These are phyloP conservation scores for Machimus rusticus DNA, from an alignment of 2,888 invertebrate genomes.

Conservation along the genomic window DNA sequence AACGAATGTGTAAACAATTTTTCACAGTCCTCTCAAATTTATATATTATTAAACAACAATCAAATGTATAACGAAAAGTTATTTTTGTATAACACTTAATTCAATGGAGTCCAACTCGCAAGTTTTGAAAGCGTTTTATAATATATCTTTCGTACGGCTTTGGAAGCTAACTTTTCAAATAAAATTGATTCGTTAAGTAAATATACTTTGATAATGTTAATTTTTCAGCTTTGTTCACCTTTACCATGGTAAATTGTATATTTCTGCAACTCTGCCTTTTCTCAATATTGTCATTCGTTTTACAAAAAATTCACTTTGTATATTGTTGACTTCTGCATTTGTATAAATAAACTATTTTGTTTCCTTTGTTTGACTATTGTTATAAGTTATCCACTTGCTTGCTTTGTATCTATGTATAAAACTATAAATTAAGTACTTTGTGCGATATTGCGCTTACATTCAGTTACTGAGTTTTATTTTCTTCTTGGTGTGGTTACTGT, in stretches of 20 bases:
- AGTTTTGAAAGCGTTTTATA: not conserved
- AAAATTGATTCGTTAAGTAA: slow-evolving; percentile 15
- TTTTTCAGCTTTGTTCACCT: not conserved
- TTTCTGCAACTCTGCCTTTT: not conserved
- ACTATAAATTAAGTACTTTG: slow-evolving; percentile 40
- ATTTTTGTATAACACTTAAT: not conserved
- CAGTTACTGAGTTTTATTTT: slow-evolving; percentile 24
- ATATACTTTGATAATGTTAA: not conserved
- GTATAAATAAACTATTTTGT: slow-evolving; percentile 37
- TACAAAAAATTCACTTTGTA: slow-evolving; percentile 35
- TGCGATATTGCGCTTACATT: slow-evolving; percentile 38
- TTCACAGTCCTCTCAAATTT: not conserved
- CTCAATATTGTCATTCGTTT: slow-evolving; percentile 34
- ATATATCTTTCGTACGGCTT: not conserved
- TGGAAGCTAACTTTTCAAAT: not conserved
- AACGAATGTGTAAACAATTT: not conserved
- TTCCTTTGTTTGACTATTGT: slow-evolving; percentile 29
- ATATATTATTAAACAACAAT: not conserved
- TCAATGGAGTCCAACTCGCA: not conserved
- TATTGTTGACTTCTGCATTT: slow-evolving; percentile 32
- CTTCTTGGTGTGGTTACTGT: not conserved
- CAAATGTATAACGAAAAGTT: not conserved
- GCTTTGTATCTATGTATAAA: slow-evolving; percentile 35
- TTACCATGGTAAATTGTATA: slow-evolving; percentile 7
- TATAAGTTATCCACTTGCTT: slow-evolving; percentile 31